Base-by-base conservation (phyloP, 1,140 invertebrate species). In the Heliconius nattereri region DNA sequence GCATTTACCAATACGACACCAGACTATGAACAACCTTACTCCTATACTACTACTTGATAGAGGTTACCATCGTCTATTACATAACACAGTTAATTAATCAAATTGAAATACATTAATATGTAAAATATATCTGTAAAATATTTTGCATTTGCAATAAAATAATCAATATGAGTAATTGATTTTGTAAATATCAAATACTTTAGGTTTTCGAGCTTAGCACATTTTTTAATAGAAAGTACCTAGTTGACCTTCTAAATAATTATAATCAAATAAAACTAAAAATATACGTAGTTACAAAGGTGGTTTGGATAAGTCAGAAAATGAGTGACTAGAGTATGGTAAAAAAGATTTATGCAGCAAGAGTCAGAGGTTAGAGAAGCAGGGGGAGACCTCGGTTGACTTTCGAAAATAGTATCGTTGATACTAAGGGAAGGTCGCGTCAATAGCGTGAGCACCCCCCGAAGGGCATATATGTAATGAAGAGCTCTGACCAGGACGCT, bases 51-150 rank as follows among this genome's bases (percentile, higher is more conserved):
- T 26, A 66, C 23, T 66, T 26, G 60, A 26, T 29, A 29, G 23
- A 66, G 23, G 60, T 66, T 23, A 66, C 60, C n/a, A n/a, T n/a
- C 60, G 23, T 66, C 60, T 66, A n/a, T 26, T 66, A 66, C 60
- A 26, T 23, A 29, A 66, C 11, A 66, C 1, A 23, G 60, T 66
- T 13, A 29, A 29, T 66, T 66, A n/a, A 66, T 66, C 20, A 57
- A 57, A 57, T 57, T n/a, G 54, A n/a, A 57, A n/a, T 19, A n/a
- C 8, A 57, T 57, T 57, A 1, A 57, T n/a, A n/a, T n/a, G n/a
- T n/a, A n/a, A n/a, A n/a, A n/a, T n/a, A 57, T n/a, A n/a, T 23
- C 20, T 57, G 20, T 23, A 23, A 57, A 23, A 57, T 57, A 9
- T n/a, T 57, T 23, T n/a, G 23, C 20, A 57, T 57, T 23, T n/a